Percentiles rank a stretch among this genome's conserved stretches.
phyloP scores from a whole-genome alignment of 2,888 invertebrate species.

The Mycalesis mineus region DNA sequence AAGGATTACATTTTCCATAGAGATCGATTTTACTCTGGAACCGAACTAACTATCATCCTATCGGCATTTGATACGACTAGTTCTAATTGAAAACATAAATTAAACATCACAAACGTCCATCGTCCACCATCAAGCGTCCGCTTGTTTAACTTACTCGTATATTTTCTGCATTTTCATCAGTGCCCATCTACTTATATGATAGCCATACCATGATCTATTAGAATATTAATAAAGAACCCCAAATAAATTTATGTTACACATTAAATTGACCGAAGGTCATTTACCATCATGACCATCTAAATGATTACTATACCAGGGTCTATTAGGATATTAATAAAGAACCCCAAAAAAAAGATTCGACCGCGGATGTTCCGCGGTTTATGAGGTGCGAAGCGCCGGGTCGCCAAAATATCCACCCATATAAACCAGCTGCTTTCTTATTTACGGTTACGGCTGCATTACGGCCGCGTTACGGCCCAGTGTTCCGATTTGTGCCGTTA shows the following conservation, averaged over 20 bases:
- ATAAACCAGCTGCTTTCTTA: conserved; percentile 1
- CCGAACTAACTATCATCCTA: too few species aligned
- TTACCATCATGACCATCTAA: too few species aligned
- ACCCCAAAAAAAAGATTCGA: neutral
- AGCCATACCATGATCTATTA: neutral
- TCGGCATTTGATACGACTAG: too few species aligned
- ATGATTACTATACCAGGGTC: neutral
- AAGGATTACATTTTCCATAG: too few species aligned
- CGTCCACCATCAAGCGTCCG: too few species aligned
- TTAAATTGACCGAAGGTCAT: too few species aligned
- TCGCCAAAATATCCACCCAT: neutral
- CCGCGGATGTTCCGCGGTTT: neutral
- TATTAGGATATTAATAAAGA: neutral
- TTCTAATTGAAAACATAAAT: too few species aligned
- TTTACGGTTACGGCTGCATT: neutral
- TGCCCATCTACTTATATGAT: neutral
- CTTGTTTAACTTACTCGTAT: too few species aligned
- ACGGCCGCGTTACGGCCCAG: neutral
- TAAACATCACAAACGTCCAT: too few species aligned
- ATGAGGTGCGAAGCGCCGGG: neutral
- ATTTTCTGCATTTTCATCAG: too few species aligned
- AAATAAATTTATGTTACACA: too few species aligned
- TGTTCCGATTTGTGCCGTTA: conserved; percentile 3
- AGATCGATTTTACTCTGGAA: too few species aligned
- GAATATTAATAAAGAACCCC: neutral